phyloP scores from a whole-genome alignment of 2,888 invertebrate species.

The Clistopyga incitator region DNA sequence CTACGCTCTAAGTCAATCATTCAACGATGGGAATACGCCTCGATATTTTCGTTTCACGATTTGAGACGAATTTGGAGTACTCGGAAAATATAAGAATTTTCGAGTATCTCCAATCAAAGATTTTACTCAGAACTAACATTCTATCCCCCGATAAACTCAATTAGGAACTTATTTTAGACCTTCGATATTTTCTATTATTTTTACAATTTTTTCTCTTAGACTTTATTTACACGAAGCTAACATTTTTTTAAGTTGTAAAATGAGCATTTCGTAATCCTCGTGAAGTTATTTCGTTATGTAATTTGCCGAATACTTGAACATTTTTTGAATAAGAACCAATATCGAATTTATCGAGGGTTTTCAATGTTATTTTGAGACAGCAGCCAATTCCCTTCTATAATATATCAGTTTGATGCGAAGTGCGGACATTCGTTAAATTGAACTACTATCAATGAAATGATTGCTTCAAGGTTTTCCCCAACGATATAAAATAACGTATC shows the following conservation, averaged over 20 bases:
- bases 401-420: conserved; percentile 6
- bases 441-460: neutral
- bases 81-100: neutral
- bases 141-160: too few relatives aligned
- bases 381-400: neutral
- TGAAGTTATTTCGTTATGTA: too few relatives aligned
- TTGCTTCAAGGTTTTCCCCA: neutral
- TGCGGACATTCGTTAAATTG: neutral
- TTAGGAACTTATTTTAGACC: too few relatives aligned
- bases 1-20: conserved; percentile 27
- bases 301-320: too few relatives aligned
- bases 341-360: too few relatives aligned
- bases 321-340: too few relatives aligned
- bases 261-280: too few relatives aligned
- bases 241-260: too few relatives aligned
- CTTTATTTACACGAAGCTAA: too few relatives aligned
- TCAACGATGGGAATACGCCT: conserved; percentile 26
- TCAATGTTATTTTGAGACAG: neutral
- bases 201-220: too few relatives aligned
- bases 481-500: conserved; percentile 1
- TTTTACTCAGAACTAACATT: neutral
- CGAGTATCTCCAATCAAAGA: neutral
- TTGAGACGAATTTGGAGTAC: neutral
- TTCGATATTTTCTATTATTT: too few relatives aligned
- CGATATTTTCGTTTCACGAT: neutral